Evolutionary conservation across 2,888 invertebrate species (phyloP), one percentile per base, ranked within the genome.

Genomic region (Trissolcus brochymenae): DNA sequence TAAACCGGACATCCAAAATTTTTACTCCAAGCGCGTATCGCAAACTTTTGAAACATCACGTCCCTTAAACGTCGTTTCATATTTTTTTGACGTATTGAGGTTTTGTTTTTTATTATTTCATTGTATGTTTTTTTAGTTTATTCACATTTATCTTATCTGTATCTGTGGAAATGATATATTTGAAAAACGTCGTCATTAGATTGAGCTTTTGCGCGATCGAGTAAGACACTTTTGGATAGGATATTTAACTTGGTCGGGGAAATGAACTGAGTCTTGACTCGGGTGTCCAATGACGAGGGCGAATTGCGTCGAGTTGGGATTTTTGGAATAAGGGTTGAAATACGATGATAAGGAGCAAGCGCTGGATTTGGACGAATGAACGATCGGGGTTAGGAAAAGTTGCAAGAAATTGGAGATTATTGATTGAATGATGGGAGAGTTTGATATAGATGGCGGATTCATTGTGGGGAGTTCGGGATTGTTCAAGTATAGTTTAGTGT

Each of bases 391-490:
- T 75, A 68, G 68, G 75, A 65, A 70, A 75, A 75, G 75, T 75
- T 75, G 70, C 65, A 70, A 70, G 75, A 75, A 75, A 75, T 75
- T 75, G 75, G 75, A 75, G 70, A 70, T 75, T 75, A 75, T 75
- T 75, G 75, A 75, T 75, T 75, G 75, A 75, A 70, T 75, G 75
- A 75, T 75, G 75, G 70, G 55, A 64, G 75, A 70, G 75, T 75
- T 70, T 75, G 68, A 75, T 75, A 75, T 68, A 70, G 55, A 75
- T 67, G 75, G 70, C 53, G 70, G 46, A 57, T 75, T 75, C 75
- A 65, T 75, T 75, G 75, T 65, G 51, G 60, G 65, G 60, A 70
- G 75, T 50, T 51, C 53, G 50, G 59, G 35, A 75, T 65, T 70
- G 64, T 75, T 68, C 40, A 51, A 60, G 60, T 55, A 64, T 35